Evolutionary conservation across 2,888 invertebrate species (phyloP).

Genomic region (Scelioninae gen. 2): DNA sequence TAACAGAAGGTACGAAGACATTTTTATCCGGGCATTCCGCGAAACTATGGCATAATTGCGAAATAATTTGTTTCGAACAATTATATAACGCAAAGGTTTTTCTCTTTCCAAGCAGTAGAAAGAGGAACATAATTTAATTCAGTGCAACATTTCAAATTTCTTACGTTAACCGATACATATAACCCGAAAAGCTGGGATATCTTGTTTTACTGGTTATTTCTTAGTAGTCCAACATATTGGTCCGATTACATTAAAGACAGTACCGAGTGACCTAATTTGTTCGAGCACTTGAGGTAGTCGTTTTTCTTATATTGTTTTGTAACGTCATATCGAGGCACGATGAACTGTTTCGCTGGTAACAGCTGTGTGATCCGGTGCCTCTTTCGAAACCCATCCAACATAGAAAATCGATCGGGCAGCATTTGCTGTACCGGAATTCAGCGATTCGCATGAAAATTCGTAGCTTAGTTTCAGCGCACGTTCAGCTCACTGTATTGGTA

Average conservation of each 20-base stretch:
- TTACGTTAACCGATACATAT: neutral
- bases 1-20: neutral
- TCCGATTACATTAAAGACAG: neutral
- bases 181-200: neutral
- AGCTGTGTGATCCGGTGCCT: constrained; percentile 46
- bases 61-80: neutral
- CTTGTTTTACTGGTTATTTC: neutral
- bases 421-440: constrained; percentile 41
- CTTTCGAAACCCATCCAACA: constrained; percentile 43
- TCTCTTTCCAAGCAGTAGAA: too few species aligned
- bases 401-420: constrained; percentile 41
- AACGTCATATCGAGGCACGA: constrained; percentile 30
- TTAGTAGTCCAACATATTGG: neutral
- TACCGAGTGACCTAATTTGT: constrained; percentile 7
- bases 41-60: neutral
- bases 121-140: neutral
- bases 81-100: too few species aligned
- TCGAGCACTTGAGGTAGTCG: constrained; percentile 5
- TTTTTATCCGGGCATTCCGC: neutral
- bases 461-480: constrained; percentile 54
- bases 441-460: constrained; percentile 48
- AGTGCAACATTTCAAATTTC: neutral
- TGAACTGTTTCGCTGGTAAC: constrained; percentile 50
- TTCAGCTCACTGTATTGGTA: constrained; percentile 34
- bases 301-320: constrained; percentile 27